Evolutionary conservation across 1,140 invertebrate species (phyloP).

Genomic region (Aethina tumida): DNA sequence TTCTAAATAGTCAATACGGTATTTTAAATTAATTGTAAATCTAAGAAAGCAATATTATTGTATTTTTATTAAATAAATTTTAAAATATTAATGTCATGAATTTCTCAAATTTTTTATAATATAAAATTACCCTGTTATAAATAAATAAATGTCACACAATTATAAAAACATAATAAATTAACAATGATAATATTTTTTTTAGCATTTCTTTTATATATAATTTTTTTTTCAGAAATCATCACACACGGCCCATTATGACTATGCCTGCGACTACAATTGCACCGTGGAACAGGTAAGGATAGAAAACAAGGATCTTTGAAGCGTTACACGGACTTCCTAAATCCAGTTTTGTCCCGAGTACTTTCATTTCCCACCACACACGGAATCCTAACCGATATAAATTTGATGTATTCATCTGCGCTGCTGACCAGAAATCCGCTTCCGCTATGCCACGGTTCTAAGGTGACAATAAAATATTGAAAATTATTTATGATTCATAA

Average conservation of each 20-base stretch:
- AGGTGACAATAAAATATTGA: background rate
- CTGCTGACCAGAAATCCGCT: background rate
- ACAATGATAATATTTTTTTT: background rate
- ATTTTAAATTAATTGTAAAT: conserved; percentile 6
- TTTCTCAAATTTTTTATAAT: background rate
- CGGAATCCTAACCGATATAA: background rate
- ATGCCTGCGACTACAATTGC: conserved; percentile 47
- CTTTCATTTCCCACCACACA: conserved; percentile 4
- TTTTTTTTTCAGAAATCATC: conserved; percentile 50
- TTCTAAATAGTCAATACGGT: no score
- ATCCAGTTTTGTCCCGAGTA: conserved; percentile 9
- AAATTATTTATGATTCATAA: no score
- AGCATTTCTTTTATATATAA: background rate
- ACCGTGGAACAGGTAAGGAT: conserved; percentile 42
- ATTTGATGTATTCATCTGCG: background rate
- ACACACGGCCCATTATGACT: conserved; percentile 47
- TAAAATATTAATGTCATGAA: background rate
- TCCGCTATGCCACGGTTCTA: background rate
- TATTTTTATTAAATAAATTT: background rate
- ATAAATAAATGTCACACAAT: conserved; percentile 1
- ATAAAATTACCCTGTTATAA: background rate
- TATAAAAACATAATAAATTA: no score
- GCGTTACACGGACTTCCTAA: conserved; percentile 12
- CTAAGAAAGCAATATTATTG: conserved; percentile 4
- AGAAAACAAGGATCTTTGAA: conserved; percentile 7